Percentiles rank a stretch among this genome's conserved stretches.
phyloP scores from a whole-genome alignment of 2,113 vertebrate genomes.

The Pomatostomus ruficeps region DNA sequence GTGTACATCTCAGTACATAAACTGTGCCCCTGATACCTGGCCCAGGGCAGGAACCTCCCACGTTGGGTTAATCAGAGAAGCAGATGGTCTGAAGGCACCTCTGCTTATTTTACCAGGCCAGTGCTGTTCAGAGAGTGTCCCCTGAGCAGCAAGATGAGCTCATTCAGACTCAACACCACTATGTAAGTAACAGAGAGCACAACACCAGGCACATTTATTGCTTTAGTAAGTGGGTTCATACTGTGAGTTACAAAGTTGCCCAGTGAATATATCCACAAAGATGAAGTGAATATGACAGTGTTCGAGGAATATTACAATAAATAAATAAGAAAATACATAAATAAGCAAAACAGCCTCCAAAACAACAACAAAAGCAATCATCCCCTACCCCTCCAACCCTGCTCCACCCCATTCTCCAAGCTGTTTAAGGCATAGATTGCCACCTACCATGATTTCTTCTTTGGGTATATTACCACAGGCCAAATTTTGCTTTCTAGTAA shows the following conservation, averaged over 20 bases:
- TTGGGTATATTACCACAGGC: neutral
- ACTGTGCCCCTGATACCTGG: neutral
- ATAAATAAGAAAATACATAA: neutral
- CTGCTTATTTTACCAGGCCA: neutral
- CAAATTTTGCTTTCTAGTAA: neutral
- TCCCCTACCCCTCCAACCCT: fast-evolving
- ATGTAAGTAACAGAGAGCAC: neutral
- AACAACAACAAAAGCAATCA: neutral
- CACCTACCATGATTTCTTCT: neutral
- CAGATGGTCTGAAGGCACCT: neutral
- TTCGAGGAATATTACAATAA: neutral
- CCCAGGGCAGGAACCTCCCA: neutral
- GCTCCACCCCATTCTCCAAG: neutral
- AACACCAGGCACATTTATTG: neutral
- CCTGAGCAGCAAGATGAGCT: neutral
- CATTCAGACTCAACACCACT: neutral
- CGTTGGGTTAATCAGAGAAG: neutral
- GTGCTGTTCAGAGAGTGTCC: neutral
- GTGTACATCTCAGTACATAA: neutral
- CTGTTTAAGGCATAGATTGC: neutral
- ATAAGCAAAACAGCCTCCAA: neutral
- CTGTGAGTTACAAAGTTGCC: neutral
- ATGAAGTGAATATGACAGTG: neutral
- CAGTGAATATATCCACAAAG: neutral
- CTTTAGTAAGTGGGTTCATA: neutral